Evolutionary conservation across 2,113 vertebrate species (phyloP).

Genomic region (Phoxinus phoxinus): DNA sequence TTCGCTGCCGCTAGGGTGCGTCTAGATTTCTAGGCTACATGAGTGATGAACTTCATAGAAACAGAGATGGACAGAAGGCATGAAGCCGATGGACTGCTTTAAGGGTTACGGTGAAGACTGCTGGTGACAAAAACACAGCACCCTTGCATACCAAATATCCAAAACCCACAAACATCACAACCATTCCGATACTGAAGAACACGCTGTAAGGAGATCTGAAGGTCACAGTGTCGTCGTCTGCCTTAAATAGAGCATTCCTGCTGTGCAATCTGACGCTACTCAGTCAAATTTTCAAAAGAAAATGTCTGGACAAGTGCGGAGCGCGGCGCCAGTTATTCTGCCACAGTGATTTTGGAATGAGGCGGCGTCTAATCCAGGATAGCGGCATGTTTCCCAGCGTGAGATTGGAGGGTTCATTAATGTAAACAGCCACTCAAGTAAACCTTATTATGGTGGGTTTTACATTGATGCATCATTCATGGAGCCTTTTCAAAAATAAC

Average conservation of each 20-base stretch:
- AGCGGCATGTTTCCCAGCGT: conserved; percentile 22
- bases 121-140: neutral
- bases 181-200: conserved; percentile 23
- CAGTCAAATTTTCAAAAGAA: neutral
- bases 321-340: neutral
- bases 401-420: neutral
- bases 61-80: conserved; percentile 40
- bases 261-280: neutral
- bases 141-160: conserved; percentile 8
- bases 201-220: conserved; percentile 21
- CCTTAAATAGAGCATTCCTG: conserved; percentile 6
- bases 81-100: conserved; percentile 47
- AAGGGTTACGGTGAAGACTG: conserved; percentile 40
- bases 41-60: conserved; percentile 28
- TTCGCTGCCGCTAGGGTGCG: no score
- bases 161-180: conserved; percentile 38
- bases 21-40: no score
- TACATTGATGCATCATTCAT: conserved; percentile 45
- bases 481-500: conserved; percentile 42
- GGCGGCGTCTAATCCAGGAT: neutral
- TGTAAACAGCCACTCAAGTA: conserved; percentile 23
- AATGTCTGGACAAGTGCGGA: neutral
- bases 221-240: conserved; percentile 1
- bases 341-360: conserved; percentile 10
- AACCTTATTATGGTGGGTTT: conserved; percentile 44